Percentiles rank a stretch among this genome's conserved stretches.
These are phyloP conservation scores for Caenorhabditis becei DNA, from an alignment of 2,888 invertebrate species.

Conservation along the genomic window DNA sequence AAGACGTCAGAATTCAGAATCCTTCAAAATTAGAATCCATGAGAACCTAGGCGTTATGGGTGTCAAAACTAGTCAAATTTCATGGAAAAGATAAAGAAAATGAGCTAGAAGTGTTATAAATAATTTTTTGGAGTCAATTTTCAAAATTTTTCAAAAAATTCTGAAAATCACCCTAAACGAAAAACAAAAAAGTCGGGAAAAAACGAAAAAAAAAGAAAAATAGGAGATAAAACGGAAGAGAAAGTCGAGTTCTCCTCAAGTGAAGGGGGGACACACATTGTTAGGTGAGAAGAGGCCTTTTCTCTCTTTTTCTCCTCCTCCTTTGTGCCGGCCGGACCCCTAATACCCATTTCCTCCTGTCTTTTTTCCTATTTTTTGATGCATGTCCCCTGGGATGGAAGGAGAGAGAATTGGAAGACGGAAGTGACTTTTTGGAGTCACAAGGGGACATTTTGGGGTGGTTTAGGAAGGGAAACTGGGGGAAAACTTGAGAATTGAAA, in stretches of 20 bases:
- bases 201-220: background rate
- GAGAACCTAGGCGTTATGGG: background rate
- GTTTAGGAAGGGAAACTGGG: background rate
- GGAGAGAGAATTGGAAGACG: background rate
- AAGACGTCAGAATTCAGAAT: conserved; percentile 16
- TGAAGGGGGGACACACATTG: background rate
- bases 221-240: background rate
- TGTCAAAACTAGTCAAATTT: no score
- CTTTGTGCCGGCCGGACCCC: no score
- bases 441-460: no score
- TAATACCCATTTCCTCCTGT: background rate
- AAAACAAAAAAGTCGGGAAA: background rate
- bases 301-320: background rate
- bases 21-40: conserved; percentile 1
- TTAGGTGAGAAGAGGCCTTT: conserved; percentile 4
- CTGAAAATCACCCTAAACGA: background rate
- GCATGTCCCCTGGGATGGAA: background rate
- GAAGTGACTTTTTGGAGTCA: background rate
- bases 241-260: background rate
- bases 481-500: background rate
- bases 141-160: no score
- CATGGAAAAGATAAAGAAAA: no score
- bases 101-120: no score
- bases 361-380: background rate
- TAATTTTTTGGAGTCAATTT: no score